Base-by-base conservation (phyloP, 2,797 vertebrate species). In the Gymnothorax reevesii region DNA sequence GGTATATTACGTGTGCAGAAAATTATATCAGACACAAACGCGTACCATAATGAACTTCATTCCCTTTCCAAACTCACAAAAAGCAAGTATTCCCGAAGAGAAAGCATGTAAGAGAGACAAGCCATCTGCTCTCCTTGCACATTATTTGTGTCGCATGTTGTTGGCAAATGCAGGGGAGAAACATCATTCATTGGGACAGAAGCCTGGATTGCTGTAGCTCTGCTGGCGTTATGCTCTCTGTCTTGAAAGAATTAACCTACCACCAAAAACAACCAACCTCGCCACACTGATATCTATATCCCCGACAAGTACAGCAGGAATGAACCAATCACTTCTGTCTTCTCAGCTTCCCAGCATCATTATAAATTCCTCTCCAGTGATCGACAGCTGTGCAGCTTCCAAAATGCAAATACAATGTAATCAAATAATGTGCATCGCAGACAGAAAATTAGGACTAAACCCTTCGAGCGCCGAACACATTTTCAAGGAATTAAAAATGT, bases 221-320 rank as follows among this genome's bases (percentile, higher is more conserved):
- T 17, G 55, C 75, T 87, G 87, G 86, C 59, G 57, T 64, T 52
- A 33, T 64, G n/a, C 62, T 20, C 12, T n/a, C 82, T 83, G 86
- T 80, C 77, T 77, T 33, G 64, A 69, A 83, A 83, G 86, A 73
- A 87, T 87, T 82, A 88, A 79, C 83, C 88, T n/a, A 27, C 79
- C 66, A 84, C 88, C 88, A 88, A 64, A 15, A 80, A 77, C 83
- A 87, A 87, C 85, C 88, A 85, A 73, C 85, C 85, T 84, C 83
- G 77, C 66, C 79, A 83, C 66, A 69, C 86, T 87, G 82, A 87
- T 49, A 55, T 73, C 88, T 84, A 84, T 73, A 86, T 88, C 66
- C 60, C 33, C 7, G 49, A 84, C 83, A 79, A 84, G 20, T 49
- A n/a, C 60, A 59, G 77, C 82, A 60, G 84, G 79, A 80, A 75